phyloP scores from a whole-genome alignment of 2,888 invertebrate species.

The Esperia sulphurella region DNA sequence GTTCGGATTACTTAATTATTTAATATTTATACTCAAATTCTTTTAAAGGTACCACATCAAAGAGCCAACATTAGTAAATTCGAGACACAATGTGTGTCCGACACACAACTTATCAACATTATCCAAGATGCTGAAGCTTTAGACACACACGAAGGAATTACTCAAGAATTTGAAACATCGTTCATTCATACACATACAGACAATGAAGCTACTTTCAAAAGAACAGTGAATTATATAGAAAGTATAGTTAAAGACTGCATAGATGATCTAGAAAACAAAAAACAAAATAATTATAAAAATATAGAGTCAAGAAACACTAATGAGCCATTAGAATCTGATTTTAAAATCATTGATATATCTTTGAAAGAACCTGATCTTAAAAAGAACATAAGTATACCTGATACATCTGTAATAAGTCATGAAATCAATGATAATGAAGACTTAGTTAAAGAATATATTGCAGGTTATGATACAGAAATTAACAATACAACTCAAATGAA shows the following conservation, averaged over 20 bases:
- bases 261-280: not conserved
- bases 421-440: not conserved
- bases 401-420: not conserved
- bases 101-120: slow-evolving; percentile 57
- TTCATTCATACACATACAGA: slow-evolving; percentile 17
- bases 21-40: not conserved
- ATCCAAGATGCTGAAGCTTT: slow-evolving; percentile 53
- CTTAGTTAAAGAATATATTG: not conserved
- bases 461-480: not conserved
- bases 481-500: slow-evolving; percentile 12
- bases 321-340: not conserved
- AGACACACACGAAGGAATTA: slow-evolving; percentile 33
- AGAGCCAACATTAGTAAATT: slow-evolving; percentile 32
- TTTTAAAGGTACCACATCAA: slow-evolving; percentile 25
- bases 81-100: slow-evolving; percentile 57
- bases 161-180: slow-evolving; percentile 49
- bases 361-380: slow-evolving; percentile 8
- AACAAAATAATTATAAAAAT: not conserved
- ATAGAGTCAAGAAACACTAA: not conserved
- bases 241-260: not conserved
- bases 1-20: not conserved
- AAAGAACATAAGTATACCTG: not conserved
- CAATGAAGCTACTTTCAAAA: not conserved
- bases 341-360: slow-evolving; percentile 8
- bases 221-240: not conserved